Conservation (phyloP, 2,888 invertebrate genomes). For the Acanthoscelides obtectus region DNA sequence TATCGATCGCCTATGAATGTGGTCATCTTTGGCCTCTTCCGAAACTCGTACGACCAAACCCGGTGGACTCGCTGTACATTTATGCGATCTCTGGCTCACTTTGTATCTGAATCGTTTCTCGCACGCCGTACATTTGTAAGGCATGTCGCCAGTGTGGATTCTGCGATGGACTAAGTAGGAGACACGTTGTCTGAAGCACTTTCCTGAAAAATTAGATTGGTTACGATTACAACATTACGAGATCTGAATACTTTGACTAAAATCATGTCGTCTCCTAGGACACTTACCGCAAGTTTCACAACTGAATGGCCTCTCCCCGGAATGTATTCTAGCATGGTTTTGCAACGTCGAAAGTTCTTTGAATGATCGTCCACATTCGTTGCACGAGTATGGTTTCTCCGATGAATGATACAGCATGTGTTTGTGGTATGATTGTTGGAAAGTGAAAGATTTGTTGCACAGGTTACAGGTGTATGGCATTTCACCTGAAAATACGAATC, state of each 20-base stretch:
- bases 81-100: constrained; percentile 79
- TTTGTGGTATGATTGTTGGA: constrained; percentile 87
- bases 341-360: constrained; percentile 83
- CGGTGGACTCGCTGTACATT: constrained; percentile 63
- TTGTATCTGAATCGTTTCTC: constrained; percentile 80
- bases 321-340: constrained; percentile 80
- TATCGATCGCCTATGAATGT: constrained; percentile 17
- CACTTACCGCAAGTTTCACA: constrained; percentile 80
- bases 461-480: constrained; percentile 80
- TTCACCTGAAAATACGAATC: constrained; percentile 63
- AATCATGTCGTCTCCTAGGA: no score
- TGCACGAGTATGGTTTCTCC: constrained; percentile 73
- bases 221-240: no score
- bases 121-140: constrained; percentile 77
- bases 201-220: constrained; percentile 54
- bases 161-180: constrained; percentile 80
- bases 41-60: constrained; percentile 50
- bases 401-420: constrained; percentile 83
- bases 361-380: constrained; percentile 75
- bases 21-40: neutral
- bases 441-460: constrained; percentile 82
- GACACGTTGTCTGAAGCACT: constrained; percentile 80
- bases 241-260: no score
- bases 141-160: constrained; percentile 83
- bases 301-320: constrained; percentile 80